Evolutionary conservation across 2,113 vertebrate genomes (phyloP), one percentile per base, ranked within the genome.

Genomic region (Amazona vittata): DNA sequence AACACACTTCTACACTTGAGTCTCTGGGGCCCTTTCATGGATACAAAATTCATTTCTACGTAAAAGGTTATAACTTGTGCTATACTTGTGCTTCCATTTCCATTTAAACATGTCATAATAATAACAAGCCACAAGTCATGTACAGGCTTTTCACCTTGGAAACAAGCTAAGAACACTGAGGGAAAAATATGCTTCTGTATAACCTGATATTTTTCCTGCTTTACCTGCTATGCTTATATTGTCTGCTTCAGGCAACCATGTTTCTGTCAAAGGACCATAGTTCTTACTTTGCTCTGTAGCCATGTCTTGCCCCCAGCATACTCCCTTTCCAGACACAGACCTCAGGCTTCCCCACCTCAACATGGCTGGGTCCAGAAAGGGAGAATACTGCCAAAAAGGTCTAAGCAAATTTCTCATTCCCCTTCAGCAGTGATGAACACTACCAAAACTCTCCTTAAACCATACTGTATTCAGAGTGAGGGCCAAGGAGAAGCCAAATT

Each of bases 1-100:
- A 44, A 29, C 1, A 2, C 0, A 0, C 24, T 35, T 26, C 21
- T 63, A 20, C 8, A 12, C 20, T 44, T 57, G 49, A 41, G 25
- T 83, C 49, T 59, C 59, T 37, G 35, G 22, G 21, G 20, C 16
- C 22, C 28, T 86, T 76, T 65, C 41, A 35, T 33, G 47, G 4
- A 20, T 29, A 49, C 83, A 41, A 74, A 90, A 77, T 47, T 67
- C 2, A 77, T 21, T 52, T 77, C 37, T 49, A 1, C 22, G 10
- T 69, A 73, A 83, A 86, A 69, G 12, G 26, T 18, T 73, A 12
- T 47, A 15, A 4, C 47, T 80, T 62, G 29, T 74, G 9, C 44
- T 9, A 14, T 12, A 44, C 9, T 59, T 59, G 20, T 59, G 20
- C 11, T 37, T 44, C 22, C 5, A 49, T 73, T 87, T 80, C 21